Percentiles rank a stretch among this genome's conserved stretches.
Evolutionary conservation across 1,140 invertebrate genomes (phyloP).

Genomic region (Homalodisca vitripennis): DNA sequence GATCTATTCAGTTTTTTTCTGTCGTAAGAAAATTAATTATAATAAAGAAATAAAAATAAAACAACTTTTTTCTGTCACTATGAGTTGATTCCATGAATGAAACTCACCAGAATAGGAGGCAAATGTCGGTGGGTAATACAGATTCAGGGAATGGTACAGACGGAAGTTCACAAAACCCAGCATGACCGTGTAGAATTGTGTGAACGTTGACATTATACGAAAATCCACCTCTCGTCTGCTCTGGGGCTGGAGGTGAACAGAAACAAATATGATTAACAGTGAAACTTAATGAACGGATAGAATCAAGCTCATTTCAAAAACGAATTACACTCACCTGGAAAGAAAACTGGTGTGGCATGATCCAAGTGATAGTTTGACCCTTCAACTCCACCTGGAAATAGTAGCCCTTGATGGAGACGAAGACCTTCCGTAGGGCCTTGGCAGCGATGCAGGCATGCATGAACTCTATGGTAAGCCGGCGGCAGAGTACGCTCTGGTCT

Average conservation of each 20-base stretch:
- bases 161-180: conserved; percentile 95
- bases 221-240: conserved; percentile 90
- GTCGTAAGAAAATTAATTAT: too few relatives aligned
- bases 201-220: conserved; percentile 95
- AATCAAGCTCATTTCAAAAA: too few relatives aligned
- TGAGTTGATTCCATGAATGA: too few relatives aligned
- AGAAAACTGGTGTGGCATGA: conserved; percentile 93
- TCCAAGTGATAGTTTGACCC: conserved; percentile 96
- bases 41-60: too few relatives aligned
- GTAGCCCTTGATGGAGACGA: conserved; percentile 97
- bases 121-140: conserved; percentile 94
- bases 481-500: conserved; percentile 69
- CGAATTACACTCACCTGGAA: conserved; percentile 56
- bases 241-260: conserved; percentile 69
- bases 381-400: conserved; percentile 98
- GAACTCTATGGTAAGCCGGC: conserved; percentile 91
- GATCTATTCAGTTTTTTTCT: too few relatives aligned
- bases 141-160: conserved; percentile 85
- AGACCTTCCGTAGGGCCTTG: conserved; percentile 91
- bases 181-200: conserved; percentile 95
- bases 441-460: conserved; percentile 94
- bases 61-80: too few relatives aligned
- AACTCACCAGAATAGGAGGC: conserved; percentile 43
- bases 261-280: too few relatives aligned
- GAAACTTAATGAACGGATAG: too few relatives aligned